These are phyloP conservation scores for Monopis laevigella DNA, from an alignment of 2,888 invertebrate species.

Conservation along the genomic window DNA sequence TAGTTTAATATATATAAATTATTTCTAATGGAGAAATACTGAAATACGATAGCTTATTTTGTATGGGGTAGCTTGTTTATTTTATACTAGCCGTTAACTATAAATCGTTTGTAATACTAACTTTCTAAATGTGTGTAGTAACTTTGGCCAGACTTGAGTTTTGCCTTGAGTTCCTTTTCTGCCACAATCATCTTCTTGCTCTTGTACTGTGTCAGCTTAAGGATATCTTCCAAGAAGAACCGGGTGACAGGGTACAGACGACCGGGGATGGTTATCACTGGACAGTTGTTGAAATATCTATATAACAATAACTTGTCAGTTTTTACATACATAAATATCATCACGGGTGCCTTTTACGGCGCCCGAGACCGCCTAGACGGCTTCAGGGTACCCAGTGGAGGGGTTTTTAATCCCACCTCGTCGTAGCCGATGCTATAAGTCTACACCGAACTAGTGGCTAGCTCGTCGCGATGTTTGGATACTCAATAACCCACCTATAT, in stretches of 20 bases:
- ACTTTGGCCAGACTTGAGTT: constrained; percentile 39
- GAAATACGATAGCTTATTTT: neutral
- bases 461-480: too few relatives aligned
- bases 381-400: too few relatives aligned
- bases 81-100: neutral
- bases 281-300: constrained; percentile 83
- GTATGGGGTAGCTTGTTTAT: neutral
- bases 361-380: too few relatives aligned
- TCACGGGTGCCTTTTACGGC: too few relatives aligned
- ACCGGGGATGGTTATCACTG: constrained; percentile 81
- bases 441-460: too few relatives aligned
- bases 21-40: too few relatives aligned
- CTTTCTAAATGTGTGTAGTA: constrained; percentile 55
- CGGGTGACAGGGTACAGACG: constrained; percentile 78
- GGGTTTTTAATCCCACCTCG: too few relatives aligned
- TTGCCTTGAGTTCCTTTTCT: constrained; percentile 39
- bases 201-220: constrained; percentile 68
- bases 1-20: too few relatives aligned
- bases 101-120: constrained; percentile 19
- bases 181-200: constrained; percentile 55
- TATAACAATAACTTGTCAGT: too few relatives aligned
- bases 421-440: too few relatives aligned
- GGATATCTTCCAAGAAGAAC: constrained; percentile 82
- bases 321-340: too few relatives aligned
- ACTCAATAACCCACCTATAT: too few relatives aligned